phyloP scores from a whole-genome alignment of 2,888 invertebrate species.

The Troglohyphantes excavatus region DNA sequence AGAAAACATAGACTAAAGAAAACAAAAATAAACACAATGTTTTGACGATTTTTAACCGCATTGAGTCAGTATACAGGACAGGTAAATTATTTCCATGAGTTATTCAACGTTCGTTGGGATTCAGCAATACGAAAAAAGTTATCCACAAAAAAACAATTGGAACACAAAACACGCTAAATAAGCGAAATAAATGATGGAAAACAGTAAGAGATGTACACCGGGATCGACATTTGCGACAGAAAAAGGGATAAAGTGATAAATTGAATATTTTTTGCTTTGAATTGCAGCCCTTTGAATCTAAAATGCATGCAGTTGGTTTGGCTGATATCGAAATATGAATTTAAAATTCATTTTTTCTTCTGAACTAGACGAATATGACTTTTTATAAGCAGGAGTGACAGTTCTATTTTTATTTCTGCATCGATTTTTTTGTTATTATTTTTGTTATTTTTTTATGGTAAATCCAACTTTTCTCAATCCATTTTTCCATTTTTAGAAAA shows the following conservation, averaged over 20 bases:
- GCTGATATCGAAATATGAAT: slow-evolving; percentile 35
- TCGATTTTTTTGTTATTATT: too few species aligned
- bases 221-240: slow-evolving; percentile 45
- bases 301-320: too few species aligned
- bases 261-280: slow-evolving; percentile 42
- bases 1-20: slow-evolving; percentile 4
- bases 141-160: neutral
- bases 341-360: slow-evolving; percentile 41
- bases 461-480: too few species aligned
- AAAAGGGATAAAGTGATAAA: slow-evolving; percentile 61
- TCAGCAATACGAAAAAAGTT: too few species aligned
- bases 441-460: too few species aligned
- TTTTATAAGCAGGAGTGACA: too few species aligned
- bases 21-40: slow-evolving; percentile 13
- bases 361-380: neutral
- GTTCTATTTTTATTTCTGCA: too few species aligned
- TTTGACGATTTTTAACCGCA: slow-evolving; percentile 47
- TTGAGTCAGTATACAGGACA: slow-evolving; percentile 16
- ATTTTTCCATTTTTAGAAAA: too few species aligned
- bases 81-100: slow-evolving; percentile 53
- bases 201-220: slow-evolving; percentile 43
- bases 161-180: slow-evolving; percentile 2
- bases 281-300: too few species aligned
- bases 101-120: neutral
- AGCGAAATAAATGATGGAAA: slow-evolving; percentile 50